Evolutionary conservation across 2,797 vertebrate species (phyloP), one percentile per base, ranked within the genome.

Genomic region (Acestrorhynchus altus): DNA sequence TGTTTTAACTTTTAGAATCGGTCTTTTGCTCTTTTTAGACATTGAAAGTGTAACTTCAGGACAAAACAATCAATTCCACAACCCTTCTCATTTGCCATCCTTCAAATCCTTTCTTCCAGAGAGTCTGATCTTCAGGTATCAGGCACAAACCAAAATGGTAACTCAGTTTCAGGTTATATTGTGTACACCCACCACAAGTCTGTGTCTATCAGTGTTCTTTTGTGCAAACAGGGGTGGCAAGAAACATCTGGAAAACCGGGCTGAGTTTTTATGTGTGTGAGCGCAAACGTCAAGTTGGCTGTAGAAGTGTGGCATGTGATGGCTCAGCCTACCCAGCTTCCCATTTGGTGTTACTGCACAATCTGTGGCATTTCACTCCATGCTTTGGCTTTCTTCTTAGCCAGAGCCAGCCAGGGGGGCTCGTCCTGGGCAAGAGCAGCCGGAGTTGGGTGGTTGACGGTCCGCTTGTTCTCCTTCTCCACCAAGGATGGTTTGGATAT

Each of bases 371-470:
- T 96, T 81, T 96, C 94, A 35, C 95, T 98, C 96, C 97, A 98
- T 4, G 96, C 97, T 89, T 98, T 95, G 85, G 96, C 94, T 88
- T 98, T 99, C 88, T 98, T 96, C 92, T 97, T 97, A 85, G 97
- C 96, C 83, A 98, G 78, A 1, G 95, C 96, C 82, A 98, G 92
- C 96, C 96, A 98, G 0, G 94, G 93, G 0, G 96, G 96, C 84
- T 96, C 95, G 0, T 92, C 92, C 74, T 95, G 88, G 70, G 90
- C 83, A 80, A 92, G 74, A 0, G 88, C 81, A 10, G 71, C 80
- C 0, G 89, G 74, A 54, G 92, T 86, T 3, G 91, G 77, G 63
- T 83, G 84, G 20, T 90, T 86, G 72, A 79, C 71, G n/a, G 65
- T 70, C 66, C 77, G 90, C 31, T 81, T 89, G 49, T 70, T 78